Conservation (phyloP, 2,888 invertebrate genomes). For the Napeogenes inachia region DNA sequence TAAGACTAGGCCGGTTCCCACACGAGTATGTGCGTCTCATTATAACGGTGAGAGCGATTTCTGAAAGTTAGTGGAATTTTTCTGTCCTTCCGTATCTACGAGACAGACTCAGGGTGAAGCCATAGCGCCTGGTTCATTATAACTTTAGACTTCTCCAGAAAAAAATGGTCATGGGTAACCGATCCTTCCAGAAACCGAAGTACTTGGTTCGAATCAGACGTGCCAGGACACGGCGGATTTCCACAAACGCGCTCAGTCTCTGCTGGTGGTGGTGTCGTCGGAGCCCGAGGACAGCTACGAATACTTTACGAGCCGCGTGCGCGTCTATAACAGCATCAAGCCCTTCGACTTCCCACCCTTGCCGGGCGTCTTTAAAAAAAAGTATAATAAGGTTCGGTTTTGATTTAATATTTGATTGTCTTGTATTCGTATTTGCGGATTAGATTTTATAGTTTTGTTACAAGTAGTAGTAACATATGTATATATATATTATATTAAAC, state of each 20-base stretch:
- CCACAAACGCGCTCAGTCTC: constrained; percentile 84
- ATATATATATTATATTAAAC: no score
- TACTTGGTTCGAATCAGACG: constrained; percentile 70
- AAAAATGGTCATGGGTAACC: neutral
- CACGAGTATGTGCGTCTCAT: no score
- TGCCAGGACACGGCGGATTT: constrained; percentile 79
- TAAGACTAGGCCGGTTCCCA: no score
- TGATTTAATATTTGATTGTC: neutral
- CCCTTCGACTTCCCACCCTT: constrained; percentile 88
- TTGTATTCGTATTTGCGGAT: neutral
- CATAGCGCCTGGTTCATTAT: no score
- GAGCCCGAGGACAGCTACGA: constrained; percentile 86
- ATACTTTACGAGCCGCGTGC: constrained; percentile 87
- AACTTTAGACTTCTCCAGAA: no score
- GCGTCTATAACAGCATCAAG: constrained; percentile 84
- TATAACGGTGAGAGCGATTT: neutral
- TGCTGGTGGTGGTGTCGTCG: constrained; percentile 92
- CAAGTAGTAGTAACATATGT: no score
- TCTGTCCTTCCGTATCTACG: no score
- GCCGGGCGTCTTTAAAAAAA: constrained; percentile 77
- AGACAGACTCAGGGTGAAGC: no score
- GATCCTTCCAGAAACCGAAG: constrained; percentile 57
- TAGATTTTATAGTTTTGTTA: no score
- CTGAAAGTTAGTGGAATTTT: no score
- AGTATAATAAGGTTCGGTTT: constrained; percentile 68